Base-by-base conservation (phyloP, 1,140 invertebrate species). In the Neodiprion lecontei region DNA sequence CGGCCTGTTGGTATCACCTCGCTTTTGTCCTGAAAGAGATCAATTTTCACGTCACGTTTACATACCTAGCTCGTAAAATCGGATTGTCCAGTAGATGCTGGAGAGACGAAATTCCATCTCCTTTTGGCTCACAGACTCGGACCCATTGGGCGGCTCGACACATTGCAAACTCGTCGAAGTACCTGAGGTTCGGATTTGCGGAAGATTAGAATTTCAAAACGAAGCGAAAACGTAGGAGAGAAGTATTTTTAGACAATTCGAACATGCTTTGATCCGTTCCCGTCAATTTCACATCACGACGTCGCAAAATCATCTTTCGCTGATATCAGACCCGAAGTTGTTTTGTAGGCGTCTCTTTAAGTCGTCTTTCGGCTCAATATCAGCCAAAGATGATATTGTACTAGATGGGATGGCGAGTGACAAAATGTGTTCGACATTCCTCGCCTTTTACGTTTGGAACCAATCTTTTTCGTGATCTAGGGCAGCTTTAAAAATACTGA, bases 121-220 rank as follows among this genome's bases (percentile, higher is more conserved):
- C 90, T 80, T 89, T 89, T 1, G 92, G 92, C 73, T 88, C 81
- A 80, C 92, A 93, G 48, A 89, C 86, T 21, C 90, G 79, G 9
- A 92, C 91, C 78, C 90, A 88, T 8, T 87, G 82, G 12, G 91
- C 91, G 70, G 90, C 91, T 4, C 86, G 87, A 78, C 92, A 93
- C 82, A 91, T 87, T 77, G 90, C 88, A 82, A 93, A 93, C 77
- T 90, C 86, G 71, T 91, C 90, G 81, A 93, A 93, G 80, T 92
- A 92, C 53, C 92, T 93, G 81, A 23, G 84, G 83, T 75, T 74
- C 77, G 80, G 76, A 80, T 40, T 77, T 53, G 12, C 67, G 65
- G 69, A 53, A 69, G 66, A 21, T 40, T 48, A 47, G 67, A 74
- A 73, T 74, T 67, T 8, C 28, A 48, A 21, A 48, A 66, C 12